Evolutionary conservation across 2,113 vertebrate species (phyloP).

Genomic region (Anhinga rufa): DNA sequence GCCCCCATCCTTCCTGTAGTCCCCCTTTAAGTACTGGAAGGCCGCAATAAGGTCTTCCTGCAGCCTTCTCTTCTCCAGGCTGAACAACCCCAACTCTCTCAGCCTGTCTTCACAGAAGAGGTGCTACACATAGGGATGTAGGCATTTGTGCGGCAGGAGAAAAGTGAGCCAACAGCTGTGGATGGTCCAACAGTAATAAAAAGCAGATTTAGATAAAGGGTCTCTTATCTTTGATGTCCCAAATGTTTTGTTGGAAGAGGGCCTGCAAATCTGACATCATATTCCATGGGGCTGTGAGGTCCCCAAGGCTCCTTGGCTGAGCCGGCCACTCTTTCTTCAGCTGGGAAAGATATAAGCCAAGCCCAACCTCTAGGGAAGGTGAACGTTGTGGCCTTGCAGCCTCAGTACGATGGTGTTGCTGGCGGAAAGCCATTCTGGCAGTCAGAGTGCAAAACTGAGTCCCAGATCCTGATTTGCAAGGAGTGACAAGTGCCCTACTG

Average conservation of each 20-base stretch:
- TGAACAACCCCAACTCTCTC: no score
- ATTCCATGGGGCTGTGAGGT: background rate
- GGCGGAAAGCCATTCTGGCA: background rate
- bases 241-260: background rate
- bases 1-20: no score
- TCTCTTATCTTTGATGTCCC: no score
- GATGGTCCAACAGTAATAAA: background rate
- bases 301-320: background rate
- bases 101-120: no score
- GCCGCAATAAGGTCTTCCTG: no score
- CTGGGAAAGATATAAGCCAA: background rate
- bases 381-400: rapidly evolving
- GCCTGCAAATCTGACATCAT: background rate
- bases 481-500: background rate
- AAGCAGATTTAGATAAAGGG: background rate
- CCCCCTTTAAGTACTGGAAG: no score
- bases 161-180: background rate
- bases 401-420: background rate
- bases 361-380: background rate
- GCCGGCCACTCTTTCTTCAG: background rate
- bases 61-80: no score
- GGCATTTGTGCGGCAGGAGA: rapidly evolving
- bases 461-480: background rate
- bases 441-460: background rate
- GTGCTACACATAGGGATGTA: background rate